A percentile compares a stretch with the other conserved stretches of the same genome.
phyloP scores from a whole-genome alignment of 1,140 invertebrate species.

The Drosophila cardini region DNA sequence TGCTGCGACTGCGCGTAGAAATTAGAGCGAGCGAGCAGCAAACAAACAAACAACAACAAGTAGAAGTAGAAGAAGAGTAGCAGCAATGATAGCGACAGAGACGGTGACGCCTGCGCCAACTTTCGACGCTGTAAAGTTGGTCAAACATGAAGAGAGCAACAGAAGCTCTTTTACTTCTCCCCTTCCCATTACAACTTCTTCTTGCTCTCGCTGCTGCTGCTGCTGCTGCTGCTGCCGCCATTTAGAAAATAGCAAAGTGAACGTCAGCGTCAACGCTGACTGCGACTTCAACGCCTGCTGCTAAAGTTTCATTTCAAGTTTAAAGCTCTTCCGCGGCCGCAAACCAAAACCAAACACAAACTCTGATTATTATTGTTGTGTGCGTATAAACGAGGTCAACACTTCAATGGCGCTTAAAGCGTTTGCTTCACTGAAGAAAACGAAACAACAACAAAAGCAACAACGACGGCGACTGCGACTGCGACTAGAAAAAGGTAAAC shows the following conservation, averaged over 20 bases:
- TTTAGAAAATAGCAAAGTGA: constrained; percentile 73
- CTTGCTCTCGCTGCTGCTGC: not conserved
- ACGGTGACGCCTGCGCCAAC: constrained; percentile 40
- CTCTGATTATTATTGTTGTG: constrained; percentile 26
- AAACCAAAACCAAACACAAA: constrained; percentile 41
- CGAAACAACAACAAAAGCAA: constrained; percentile 6
- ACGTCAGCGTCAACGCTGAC: not conserved
- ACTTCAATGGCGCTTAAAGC: constrained; percentile 77
- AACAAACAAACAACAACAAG: constrained; percentile 10
- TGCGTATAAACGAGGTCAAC: constrained; percentile 78
- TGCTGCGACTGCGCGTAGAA: constrained; percentile 70
- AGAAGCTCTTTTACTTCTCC: constrained; percentile 29
- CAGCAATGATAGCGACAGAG: not conserved
- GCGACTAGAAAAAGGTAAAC: constrained; percentile 47
- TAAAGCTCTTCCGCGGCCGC: constrained; percentile 78
- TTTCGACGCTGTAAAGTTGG: constrained; percentile 75
- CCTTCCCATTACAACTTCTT: too few species aligned
- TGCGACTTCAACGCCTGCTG: constrained; percentile 26
- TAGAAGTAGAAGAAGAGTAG: not conserved
- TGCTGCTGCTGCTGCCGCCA: constrained; percentile 41
- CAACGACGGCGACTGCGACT: too few species aligned
- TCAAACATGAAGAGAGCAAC: constrained; percentile 59
- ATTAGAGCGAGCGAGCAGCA: constrained; percentile 62
- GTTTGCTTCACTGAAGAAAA: constrained; percentile 11
- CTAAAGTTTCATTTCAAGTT: constrained; percentile 78